Conservation (phyloP, 2,797 vertebrate species). For the Sebastes kiyomatsui region DNA sequence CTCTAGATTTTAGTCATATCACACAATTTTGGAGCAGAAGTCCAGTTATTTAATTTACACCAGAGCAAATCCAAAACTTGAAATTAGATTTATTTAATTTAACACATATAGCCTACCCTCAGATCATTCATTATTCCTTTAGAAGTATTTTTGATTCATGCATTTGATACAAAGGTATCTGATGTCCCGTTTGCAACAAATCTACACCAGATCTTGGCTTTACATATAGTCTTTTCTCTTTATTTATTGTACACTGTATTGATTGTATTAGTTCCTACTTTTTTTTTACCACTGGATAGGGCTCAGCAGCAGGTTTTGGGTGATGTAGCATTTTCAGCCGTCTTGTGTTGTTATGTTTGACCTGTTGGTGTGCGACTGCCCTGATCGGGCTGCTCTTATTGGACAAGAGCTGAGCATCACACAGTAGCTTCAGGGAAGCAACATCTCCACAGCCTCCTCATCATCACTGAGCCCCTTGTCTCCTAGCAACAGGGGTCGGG, state of each 20-base stretch:
- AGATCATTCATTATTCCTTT: too few relatives aligned
- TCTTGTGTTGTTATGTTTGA: background rate
- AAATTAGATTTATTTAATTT: too few relatives aligned
- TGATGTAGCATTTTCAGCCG: background rate
- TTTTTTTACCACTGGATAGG: background rate
- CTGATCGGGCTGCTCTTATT: conserved; percentile 39
- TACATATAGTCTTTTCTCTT: background rate
- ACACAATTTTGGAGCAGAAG: too few relatives aligned
- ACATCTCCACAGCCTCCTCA: conserved; percentile 51
- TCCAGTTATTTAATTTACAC: too few relatives aligned
- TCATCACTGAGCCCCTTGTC: conserved; percentile 62
- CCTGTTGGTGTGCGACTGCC: conserved; percentile 28
- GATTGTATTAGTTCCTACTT: background rate
- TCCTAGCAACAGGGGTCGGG: conserved; percentile 79
- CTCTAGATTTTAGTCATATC: background rate
- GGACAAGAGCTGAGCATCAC: conserved; percentile 58
- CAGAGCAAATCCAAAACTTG: too few relatives aligned
- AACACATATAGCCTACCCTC: too few relatives aligned
- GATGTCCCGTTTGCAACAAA: too few relatives aligned
- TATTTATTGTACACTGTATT: background rate
- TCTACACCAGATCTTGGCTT: background rate
- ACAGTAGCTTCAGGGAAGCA: conserved; percentile 41
- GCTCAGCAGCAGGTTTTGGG: background rate
- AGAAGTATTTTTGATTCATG: too few relatives aligned
- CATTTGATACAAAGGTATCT: too few relatives aligned